Base-by-base conservation (phyloP, 2,113 vertebrate genomes). In the Eulacestoma nigropectus region DNA sequence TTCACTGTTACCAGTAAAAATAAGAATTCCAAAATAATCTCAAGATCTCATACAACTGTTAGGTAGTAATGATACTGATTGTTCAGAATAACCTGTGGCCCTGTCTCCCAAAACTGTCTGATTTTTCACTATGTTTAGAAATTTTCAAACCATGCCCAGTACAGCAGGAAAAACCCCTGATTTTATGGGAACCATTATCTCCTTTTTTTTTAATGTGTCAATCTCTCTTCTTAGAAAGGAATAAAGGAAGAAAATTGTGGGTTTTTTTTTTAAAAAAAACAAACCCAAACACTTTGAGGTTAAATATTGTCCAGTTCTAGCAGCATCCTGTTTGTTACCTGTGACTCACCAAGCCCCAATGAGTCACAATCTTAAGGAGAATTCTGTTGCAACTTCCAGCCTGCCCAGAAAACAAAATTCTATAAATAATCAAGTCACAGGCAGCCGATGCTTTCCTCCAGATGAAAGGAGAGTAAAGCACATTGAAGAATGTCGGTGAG, bases 301-400 rank as follows among this genome's bases (percentile, higher is more conserved):
- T 72, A 67, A 79, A 57, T 49, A 6, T 35, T 72, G 75, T 35
- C 68, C 56, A 77, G 64, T 72, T 70, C 56, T 10, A 78, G 35
- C 35, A 63, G 50, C 55, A 89, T 92, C 89, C 89, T 96, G 89
- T 94, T 95, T 81, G 68, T 49, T 46, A 96, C 80, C 60, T 78
- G 73, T 91, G 89, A 87, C 69, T 90, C 91, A 96, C 52, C 32
- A 65, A 88, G 27, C 37, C 30, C 25, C 27, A 35, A 1, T 84
- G 94, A 96, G 76, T 92, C 91, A 96, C 52, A 84, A 60, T 15
- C 79, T 60, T 70, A 62, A 65, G 63, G 78, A 93, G 10, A 1
- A 25, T 77, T 57, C 88, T 93, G 68, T 76, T 92, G 72, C 86
- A 96, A 95, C 56, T 89, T 81, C 44, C 47, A 95, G 73, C 6